phyloP scores from a whole-genome alignment of 2,888 invertebrate genomes.

The Agrilus mali region DNA sequence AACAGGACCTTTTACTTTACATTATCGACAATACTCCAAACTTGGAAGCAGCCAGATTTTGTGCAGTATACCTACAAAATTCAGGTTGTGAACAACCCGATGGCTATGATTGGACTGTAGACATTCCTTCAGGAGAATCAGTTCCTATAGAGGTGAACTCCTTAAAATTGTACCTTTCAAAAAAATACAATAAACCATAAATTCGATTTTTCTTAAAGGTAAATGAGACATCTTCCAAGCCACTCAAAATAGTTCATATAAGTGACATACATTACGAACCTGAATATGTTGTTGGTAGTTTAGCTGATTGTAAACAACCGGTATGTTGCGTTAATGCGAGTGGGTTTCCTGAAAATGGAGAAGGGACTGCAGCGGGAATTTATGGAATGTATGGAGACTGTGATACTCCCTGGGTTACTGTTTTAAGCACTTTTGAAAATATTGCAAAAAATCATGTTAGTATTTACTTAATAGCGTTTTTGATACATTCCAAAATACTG shows the following conservation, averaged over 20 bases:
- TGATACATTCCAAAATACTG: too few species aligned
- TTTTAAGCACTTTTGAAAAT: constrained; percentile 5
- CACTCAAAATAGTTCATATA: constrained; percentile 46
- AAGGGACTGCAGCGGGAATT: constrained; percentile 45
- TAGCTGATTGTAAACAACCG: constrained; percentile 62
- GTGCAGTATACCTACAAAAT: constrained; percentile 41
- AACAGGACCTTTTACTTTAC: constrained; percentile 44
- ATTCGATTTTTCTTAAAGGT: too few species aligned
- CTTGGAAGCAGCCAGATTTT: constrained; percentile 40
- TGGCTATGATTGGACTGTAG: constrained; percentile 15
- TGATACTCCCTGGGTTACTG: too few species aligned
- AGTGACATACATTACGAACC: constrained; percentile 75
- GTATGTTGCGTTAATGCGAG: constrained; percentile 62
- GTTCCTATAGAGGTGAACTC: too few species aligned
- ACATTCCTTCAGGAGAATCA: constrained; percentile 12
- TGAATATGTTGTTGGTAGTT: constrained; percentile 51
- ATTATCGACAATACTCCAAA: constrained; percentile 42
- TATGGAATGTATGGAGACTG: constrained; percentile 44
- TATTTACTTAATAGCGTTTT: background rate
- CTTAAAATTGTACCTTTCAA: too few species aligned
- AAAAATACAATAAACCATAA: too few species aligned
- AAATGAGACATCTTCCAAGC: constrained; percentile 4
- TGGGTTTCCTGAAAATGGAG: constrained; percentile 27
- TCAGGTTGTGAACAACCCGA: constrained; percentile 17
- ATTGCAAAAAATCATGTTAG: constrained; percentile 13